These are phyloP conservation scores for Plebejus melissa DNA, from an alignment of 2,888 invertebrate species.

Conservation along the genomic window DNA sequence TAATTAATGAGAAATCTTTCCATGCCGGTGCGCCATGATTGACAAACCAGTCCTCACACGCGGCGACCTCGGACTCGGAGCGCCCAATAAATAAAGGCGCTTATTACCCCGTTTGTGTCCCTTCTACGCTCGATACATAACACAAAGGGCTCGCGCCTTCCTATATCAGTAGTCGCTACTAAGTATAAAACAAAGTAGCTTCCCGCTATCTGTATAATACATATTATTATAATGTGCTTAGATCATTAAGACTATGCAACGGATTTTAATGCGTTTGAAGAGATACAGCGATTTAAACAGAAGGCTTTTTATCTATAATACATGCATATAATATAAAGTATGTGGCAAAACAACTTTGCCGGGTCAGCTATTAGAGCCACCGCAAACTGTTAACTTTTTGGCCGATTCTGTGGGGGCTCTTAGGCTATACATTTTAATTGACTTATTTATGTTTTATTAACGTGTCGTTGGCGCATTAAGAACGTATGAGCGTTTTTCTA, in stretches of 20 bases:
- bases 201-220: neutral
- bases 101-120: constrained; percentile 66
- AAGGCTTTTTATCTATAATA: too few species aligned
- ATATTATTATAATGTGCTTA: too few species aligned
- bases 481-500: neutral
- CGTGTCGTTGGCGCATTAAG: neutral
- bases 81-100: constrained; percentile 69
- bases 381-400: too few species aligned
- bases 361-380: neutral
- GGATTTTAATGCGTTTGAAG: too few species aligned
- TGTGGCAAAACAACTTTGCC: too few species aligned
- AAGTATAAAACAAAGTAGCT: too few species aligned
- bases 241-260: too few species aligned
- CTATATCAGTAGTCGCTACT: too few species aligned
- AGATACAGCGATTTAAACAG: too few species aligned
- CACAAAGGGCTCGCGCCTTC: constrained; percentile 34
- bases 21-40: constrained; percentile 51
- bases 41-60: constrained; percentile 73
- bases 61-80: constrained; percentile 72
- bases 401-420: too few species aligned
- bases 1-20: constrained; percentile 41
- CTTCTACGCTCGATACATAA: constrained; percentile 54
- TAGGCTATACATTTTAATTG: too few species aligned
- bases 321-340: too few species aligned
- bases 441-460: neutral